These are phyloP conservation scores for Caenorhabditis zanzibari DNA, from an alignment of 2,888 invertebrate genomes.

Conservation along the genomic window DNA sequence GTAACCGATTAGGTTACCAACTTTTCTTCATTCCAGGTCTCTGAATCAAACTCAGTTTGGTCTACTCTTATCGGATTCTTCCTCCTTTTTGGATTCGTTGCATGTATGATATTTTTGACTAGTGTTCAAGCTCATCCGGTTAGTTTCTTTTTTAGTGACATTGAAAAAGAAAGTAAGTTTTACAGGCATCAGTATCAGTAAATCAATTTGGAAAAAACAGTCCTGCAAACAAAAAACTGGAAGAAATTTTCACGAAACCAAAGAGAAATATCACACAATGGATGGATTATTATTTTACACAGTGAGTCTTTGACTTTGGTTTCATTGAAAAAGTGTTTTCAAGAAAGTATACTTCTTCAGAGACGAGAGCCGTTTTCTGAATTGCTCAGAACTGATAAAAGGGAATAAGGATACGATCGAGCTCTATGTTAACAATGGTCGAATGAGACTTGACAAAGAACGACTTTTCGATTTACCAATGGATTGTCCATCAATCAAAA, in stretches of 20 bases:
- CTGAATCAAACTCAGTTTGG: constrained; percentile 27
- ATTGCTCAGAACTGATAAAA: constrained; percentile 52
- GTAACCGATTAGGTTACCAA: not conserved
- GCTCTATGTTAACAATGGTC: constrained; percentile 56
- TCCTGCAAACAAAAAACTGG: not conserved
- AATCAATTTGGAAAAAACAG: constrained; percentile 25
- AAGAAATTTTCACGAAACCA: not conserved
- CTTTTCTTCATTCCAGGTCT: constrained; percentile 8
- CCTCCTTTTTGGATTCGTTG: constrained; percentile 43
- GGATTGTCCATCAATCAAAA: constrained; percentile 58
- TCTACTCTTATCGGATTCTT: constrained; percentile 48
- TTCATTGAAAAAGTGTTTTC: not conserved
- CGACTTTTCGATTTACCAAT: constrained; percentile 57
- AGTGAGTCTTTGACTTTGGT: constrained; percentile 23
- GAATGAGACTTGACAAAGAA: constrained; percentile 50
- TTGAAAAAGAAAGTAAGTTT: not conserved
- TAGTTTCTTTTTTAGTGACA: not conserved
- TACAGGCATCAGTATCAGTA: constrained; percentile 36
- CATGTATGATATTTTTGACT: constrained; percentile 55
- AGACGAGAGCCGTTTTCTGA: constrained; percentile 53
- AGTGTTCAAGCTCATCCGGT: constrained; percentile 48
- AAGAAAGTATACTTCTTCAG: constrained; percentile 22
- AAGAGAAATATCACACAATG: constrained; percentile 37
- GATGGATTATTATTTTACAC: constrained; percentile 55
- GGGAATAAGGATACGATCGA: constrained; percentile 40